A percentile compares a stretch with the other conserved stretches of the same genome.
Evolutionary conservation across 1,140 invertebrate genomes (phyloP).

Genomic region (Whitmania pigra): DNA sequence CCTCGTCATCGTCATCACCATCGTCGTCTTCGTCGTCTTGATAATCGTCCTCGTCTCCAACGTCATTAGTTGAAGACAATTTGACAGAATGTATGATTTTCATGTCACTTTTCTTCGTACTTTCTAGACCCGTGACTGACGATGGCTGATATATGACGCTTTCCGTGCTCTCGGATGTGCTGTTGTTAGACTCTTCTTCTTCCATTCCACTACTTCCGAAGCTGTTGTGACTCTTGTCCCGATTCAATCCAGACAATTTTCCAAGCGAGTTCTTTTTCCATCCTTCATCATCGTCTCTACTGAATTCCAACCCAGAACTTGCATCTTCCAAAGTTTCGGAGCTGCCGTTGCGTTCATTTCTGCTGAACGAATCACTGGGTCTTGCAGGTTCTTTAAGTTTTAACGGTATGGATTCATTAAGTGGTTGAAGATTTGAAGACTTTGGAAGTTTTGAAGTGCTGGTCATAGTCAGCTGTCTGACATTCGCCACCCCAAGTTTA

Average conservation of each 20-base stretch:
- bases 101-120: too few species aligned
- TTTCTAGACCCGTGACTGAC: too few species aligned
- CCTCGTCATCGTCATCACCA: slow-evolving; percentile 1
- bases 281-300: not conserved
- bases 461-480: too few species aligned
- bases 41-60: not conserved
- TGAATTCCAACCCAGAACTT: too few species aligned
- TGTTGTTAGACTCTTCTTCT: not conserved
- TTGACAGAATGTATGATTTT: too few species aligned
- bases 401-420: not conserved
- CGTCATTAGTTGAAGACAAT: not conserved
- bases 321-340: too few species aligned
- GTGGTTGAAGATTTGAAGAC: not conserved
- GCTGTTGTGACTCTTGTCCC: not conserved
- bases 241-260: not conserved
- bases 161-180: too few species aligned
- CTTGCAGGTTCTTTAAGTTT: not conserved
- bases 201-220: not conserved
- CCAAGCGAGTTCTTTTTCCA: not conserved
- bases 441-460: slow-evolving; percentile 1
- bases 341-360: not conserved
- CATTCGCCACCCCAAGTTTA: too few species aligned
- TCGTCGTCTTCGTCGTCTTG: not conserved
- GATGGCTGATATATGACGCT: too few species aligned
- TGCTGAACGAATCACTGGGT: not conserved